A percentile compares a stretch with the other conserved stretches of the same genome.
Evolutionary conservation across 2,888 invertebrate species (phyloP).

Genomic region (Drosophila kambysellisi): DNA sequence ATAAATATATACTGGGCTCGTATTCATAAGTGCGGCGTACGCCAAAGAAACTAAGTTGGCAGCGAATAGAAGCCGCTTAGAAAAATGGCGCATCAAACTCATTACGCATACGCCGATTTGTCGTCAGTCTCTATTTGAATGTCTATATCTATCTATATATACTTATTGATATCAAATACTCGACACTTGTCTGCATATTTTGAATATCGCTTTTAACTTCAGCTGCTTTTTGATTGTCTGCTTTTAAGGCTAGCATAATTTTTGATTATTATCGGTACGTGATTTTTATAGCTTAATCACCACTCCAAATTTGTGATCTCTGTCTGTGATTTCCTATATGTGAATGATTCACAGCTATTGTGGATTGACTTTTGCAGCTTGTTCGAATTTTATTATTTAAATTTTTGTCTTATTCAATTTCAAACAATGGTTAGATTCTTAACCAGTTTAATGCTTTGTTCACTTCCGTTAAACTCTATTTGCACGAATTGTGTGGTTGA

Average conservation of each 20-base stretch:
- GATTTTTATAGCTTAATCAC: conserved; percentile 49
- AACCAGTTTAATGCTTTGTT: neutral
- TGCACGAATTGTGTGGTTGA: neutral
- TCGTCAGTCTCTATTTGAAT: neutral
- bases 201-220: conserved; percentile 3
- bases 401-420: conserved; percentile 18
- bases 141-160: neutral
- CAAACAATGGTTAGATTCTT: conserved; percentile 41
- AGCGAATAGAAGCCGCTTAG: conserved; percentile 20
- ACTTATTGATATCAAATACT: conserved; percentile 18
- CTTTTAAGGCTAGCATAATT: conserved; percentile 71
- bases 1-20: conserved; percentile 5
- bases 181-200: conserved; percentile 20
- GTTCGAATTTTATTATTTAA: conserved; percentile 19
- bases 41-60: conserved; percentile 30
- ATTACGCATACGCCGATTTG: conserved; percentile 39
- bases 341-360: conserved; percentile 53
- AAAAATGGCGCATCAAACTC: conserved; percentile 24
- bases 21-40: conserved; percentile 30
- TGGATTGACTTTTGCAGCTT: conserved; percentile 21
- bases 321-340: conserved; percentile 54
- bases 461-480: conserved; percentile 52
- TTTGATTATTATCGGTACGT: conserved; percentile 63
- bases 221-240: neutral
- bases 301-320: conserved; percentile 46